These are phyloP conservation scores for Epinephelus malabaricus DNA, from an alignment of 2,797 vertebrate genomes.

Conservation along the genomic window DNA sequence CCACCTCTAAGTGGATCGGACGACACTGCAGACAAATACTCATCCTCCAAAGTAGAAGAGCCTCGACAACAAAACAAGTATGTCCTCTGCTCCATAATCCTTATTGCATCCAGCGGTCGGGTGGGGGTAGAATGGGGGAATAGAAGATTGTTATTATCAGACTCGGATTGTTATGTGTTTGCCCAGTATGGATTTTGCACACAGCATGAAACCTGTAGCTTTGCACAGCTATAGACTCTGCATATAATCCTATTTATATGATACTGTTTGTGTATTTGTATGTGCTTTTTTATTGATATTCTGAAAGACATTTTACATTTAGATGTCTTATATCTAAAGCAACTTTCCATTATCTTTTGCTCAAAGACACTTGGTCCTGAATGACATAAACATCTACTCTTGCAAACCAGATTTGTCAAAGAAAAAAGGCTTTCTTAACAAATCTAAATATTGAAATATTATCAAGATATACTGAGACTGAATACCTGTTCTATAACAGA, in stretches of 20 bases:
- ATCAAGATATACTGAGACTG: no score
- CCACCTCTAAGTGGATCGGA: constrained; percentile 77
- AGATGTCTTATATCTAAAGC: constrained; percentile 1
- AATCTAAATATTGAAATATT: no score
- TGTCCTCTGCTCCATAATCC: constrained; percentile 68
- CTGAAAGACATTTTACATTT: constrained; percentile 17
- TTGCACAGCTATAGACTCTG: constrained; percentile 1
- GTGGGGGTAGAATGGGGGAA: constrained; percentile 36
- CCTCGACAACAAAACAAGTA: constrained; percentile 71
- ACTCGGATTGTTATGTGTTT: constrained; percentile 55
- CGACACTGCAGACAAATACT: constrained; percentile 74
- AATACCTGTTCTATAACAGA: neutral
- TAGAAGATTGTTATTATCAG: constrained; percentile 52
- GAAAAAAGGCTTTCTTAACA: no score
- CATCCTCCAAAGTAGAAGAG: constrained; percentile 73
- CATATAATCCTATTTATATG: constrained; percentile 11
- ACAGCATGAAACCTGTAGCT: constrained; percentile 26
- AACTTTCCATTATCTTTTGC: neutral
- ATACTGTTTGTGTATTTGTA: neutral
- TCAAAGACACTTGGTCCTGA: no score
- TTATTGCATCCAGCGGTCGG: constrained; percentile 62
- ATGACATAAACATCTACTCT: no score
- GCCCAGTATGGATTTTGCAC: constrained; percentile 49
- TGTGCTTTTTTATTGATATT: neutral
- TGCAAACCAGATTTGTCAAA: no score